These are phyloP conservation scores for Adrianichthys oophorus DNA, from an alignment of 2,797 vertebrate genomes.

Conservation along the genomic window DNA sequence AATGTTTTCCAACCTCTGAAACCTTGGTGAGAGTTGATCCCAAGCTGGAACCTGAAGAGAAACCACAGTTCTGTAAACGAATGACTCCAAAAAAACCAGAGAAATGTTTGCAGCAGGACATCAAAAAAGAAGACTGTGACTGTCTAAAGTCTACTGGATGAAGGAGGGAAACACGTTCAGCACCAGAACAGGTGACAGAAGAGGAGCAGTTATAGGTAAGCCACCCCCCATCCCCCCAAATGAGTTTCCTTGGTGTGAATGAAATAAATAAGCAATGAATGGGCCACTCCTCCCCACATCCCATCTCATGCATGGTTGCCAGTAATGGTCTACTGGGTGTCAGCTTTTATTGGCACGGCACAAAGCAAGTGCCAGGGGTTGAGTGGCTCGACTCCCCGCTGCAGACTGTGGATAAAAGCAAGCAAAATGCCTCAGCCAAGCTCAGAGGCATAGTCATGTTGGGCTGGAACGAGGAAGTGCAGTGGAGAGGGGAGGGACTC, in stretches of 20 bases:
- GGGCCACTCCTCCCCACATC: constrained; percentile 81
- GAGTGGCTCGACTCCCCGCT: constrained; percentile 72
- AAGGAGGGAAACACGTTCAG: constrained; percentile 47
- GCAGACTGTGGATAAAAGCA: constrained; percentile 82
- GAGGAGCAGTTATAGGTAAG: constrained; percentile 41
- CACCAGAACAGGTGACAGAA: constrained; percentile 72
- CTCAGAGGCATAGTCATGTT: constrained; percentile 83
- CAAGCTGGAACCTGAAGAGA: constrained; percentile 21
- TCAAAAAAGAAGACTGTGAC: neutral
- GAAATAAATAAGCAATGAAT: constrained; percentile 84
- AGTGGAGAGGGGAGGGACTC: constrained; percentile 89
- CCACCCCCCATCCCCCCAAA: neutral
- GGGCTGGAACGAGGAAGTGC: constrained; percentile 92
- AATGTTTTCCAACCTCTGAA: constrained; percentile 11
- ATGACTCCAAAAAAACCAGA: constrained; percentile 7
- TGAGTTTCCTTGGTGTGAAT: constrained; percentile 66
- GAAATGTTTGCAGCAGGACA: neutral
- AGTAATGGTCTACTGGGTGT: constrained; percentile 83
- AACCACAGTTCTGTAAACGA: constrained; percentile 19
- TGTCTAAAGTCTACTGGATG: constrained; percentile 14
- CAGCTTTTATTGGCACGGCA: constrained; percentile 84
- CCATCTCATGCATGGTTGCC: constrained; percentile 87
- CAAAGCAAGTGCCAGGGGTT: constrained; percentile 80
- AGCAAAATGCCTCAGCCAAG: constrained; percentile 77
- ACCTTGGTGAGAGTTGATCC: neutral